A percentile compares a stretch with the other conserved stretches of the same genome.
Evolutionary conservation across 2,888 invertebrate species (phyloP).

Genomic region (Cataglyphis altisquamis): DNA sequence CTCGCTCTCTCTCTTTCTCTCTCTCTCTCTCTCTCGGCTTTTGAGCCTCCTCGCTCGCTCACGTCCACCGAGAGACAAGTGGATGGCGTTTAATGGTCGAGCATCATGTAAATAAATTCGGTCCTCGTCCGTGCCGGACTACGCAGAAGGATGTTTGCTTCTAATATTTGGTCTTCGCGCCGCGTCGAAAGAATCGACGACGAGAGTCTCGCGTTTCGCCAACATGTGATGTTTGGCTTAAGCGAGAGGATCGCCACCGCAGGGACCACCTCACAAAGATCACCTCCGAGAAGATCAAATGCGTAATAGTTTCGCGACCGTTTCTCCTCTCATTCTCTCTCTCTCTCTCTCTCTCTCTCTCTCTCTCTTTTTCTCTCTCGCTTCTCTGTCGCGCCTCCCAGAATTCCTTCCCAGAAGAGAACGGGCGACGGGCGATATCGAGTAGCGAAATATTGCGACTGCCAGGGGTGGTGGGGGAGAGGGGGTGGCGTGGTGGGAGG

Average conservation of each 20-base stretch:
- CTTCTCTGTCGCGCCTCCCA: not conserved
- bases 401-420: slow-evolving; percentile 35
- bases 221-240: slow-evolving; percentile 43
- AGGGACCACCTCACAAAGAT: slow-evolving; percentile 24
- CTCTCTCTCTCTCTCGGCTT: not conserved
- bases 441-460: slow-evolving; percentile 32
- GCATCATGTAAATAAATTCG: slow-evolving; percentile 74
- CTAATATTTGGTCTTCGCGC: slow-evolving; percentile 74
- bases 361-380: too few relatives aligned
- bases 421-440: slow-evolving; percentile 24
- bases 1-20: slow-evolving; percentile 52
- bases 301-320: slow-evolving; percentile 19
- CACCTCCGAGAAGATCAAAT: slow-evolving; percentile 22
- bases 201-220: slow-evolving; percentile 43
- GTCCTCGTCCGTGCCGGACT: slow-evolving; percentile 47
- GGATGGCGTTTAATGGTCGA: slow-evolving; percentile 74
- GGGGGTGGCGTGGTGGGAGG: not conserved
- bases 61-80: slow-evolving; percentile 63
- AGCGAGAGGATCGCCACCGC: not conserved
- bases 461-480: not conserved
- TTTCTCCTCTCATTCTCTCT: not conserved
- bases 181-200: slow-evolving; percentile 59
- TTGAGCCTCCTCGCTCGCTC: slow-evolving; percentile 49
- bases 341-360: too few relatives aligned
- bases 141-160: slow-evolving; percentile 65